Evolutionary conservation across 2,797 vertebrate genomes (phyloP).

Genomic region (Parauchenoglanis ngamensis): DNA sequence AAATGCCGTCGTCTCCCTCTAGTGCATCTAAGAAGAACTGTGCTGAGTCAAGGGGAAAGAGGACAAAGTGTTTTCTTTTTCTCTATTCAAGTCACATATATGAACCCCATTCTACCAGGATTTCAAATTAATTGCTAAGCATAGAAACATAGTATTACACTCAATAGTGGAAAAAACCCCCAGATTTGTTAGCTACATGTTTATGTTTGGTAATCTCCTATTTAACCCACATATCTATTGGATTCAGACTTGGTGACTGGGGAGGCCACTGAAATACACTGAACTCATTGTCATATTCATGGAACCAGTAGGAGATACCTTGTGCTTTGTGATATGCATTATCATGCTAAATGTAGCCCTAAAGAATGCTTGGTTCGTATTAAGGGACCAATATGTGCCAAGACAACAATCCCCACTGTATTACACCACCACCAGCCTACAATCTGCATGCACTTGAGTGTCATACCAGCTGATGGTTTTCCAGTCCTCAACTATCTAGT

Average conservation of each 20-base stretch:
- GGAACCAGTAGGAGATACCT: background rate
- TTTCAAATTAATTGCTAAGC: background rate
- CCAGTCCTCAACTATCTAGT: background rate
- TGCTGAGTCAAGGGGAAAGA: background rate
- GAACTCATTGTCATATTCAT: background rate
- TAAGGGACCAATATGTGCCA: background rate
- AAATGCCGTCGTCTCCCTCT: slow-evolving; percentile 50
- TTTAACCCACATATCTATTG: background rate
- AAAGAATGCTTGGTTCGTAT: background rate
- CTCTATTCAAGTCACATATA: background rate
- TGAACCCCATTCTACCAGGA: background rate
- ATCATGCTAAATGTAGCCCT: background rate
- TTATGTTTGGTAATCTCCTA: background rate
- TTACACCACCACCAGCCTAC: background rate
- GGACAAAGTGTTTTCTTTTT: no score
- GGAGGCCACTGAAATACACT: background rate
- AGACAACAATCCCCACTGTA: background rate
- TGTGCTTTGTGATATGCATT: background rate
- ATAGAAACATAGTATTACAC: background rate
- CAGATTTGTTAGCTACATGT: background rate
- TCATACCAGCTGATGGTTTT: background rate
- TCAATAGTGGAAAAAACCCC: no score
- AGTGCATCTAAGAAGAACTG: slow-evolving; percentile 25
- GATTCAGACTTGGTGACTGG: background rate
- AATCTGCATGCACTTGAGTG: background rate